Percentiles rank a stretch among this genome's conserved stretches.
Conservation (phyloP, 2,888 invertebrate species). For the Drosophila conformis region DNA sequence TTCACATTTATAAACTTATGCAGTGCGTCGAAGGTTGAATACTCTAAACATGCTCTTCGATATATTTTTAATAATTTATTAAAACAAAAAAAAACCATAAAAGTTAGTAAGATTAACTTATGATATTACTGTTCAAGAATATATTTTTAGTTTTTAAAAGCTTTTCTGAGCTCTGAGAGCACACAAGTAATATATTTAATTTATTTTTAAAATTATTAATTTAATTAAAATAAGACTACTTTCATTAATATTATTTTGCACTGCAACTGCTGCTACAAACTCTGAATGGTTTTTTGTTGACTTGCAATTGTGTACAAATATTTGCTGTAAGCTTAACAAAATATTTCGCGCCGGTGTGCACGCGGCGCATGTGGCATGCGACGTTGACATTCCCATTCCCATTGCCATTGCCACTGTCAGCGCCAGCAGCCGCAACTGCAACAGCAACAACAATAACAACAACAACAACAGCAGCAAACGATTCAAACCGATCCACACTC, state of each 20-base stretch:
- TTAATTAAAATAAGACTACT: background rate
- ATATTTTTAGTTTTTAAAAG: background rate
- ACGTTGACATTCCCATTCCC: slow-evolving; percentile 55
- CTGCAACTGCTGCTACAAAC: slow-evolving; percentile 19
- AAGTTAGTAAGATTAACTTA: background rate
- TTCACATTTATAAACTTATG: background rate
- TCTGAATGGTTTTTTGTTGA: slow-evolving; percentile 17
- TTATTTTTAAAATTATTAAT: background rate
- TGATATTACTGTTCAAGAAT: background rate
- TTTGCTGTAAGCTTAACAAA: slow-evolving; percentile 63
- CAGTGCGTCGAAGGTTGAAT: slow-evolving; percentile 8
- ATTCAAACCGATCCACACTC: slow-evolving; percentile 46
- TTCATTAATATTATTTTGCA: background rate
- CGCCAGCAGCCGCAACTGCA: slow-evolving; percentile 28
- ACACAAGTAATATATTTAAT: background rate
- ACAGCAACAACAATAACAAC: slow-evolving; percentile 25
- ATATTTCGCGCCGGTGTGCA: slow-evolving; percentile 64
- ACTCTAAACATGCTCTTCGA: background rate
- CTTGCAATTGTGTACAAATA: slow-evolving; percentile 47
- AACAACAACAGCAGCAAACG: slow-evolving; percentile 30
- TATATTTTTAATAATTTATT: background rate
- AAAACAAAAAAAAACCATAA: background rate
- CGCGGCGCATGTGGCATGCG: slow-evolving; percentile 66
- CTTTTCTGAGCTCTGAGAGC: background rate
- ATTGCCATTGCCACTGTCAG: slow-evolving; percentile 29